Evolutionary conservation across 2,113 vertebrate genomes (phyloP).

Genomic region (Vulpes ferrilata): DNA sequence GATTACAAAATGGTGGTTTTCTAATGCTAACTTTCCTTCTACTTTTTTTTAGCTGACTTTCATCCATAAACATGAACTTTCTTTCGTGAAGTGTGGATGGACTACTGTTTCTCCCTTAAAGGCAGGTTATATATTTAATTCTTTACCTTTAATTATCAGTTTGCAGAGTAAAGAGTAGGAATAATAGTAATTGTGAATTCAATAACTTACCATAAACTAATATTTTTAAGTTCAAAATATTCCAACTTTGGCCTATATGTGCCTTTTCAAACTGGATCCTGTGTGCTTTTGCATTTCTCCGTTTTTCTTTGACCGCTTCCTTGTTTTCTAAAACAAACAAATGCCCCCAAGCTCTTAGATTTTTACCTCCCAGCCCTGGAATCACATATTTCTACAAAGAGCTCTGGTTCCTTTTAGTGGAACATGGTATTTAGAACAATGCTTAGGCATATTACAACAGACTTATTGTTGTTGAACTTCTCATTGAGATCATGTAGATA

Average conservation of each 20-base stretch:
- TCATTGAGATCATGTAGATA: background rate
- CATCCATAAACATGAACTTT: background rate
- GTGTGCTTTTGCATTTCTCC: background rate
- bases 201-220: background rate
- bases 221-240: background rate
- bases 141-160: background rate
- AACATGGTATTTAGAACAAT: background rate
- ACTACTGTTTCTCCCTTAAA: background rate
- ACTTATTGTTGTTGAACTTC: background rate
- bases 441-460: background rate
- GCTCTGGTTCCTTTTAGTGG: background rate
- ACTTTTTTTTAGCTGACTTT: background rate
- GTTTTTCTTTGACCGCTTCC: background rate
- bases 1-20: constrained; percentile 20
- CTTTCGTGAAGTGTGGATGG: background rate
- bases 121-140: background rate
- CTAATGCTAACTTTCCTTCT: background rate
- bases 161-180: background rate
- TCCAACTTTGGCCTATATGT: background rate
- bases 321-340: background rate
- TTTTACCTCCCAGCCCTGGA: background rate
- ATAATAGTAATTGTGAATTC: background rate
- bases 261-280: background rate
- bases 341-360: background rate
- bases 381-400: background rate